Conservation (phyloP, 2,888 invertebrate genomes). For the Caradrina clavipalpis region DNA sequence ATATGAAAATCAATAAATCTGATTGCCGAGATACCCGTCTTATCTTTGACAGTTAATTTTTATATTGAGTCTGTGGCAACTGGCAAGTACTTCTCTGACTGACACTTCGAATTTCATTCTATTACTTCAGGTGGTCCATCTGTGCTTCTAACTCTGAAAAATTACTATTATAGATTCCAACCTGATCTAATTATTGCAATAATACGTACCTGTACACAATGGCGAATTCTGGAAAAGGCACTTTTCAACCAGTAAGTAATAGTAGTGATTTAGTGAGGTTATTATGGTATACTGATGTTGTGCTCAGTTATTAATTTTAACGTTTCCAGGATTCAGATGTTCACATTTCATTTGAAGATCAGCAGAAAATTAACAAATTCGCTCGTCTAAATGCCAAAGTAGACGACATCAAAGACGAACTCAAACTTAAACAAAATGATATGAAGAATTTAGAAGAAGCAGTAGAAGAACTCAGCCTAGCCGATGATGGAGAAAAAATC, state of each 20-base stretch:
- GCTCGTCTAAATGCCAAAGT: slow-evolving; percentile 98
- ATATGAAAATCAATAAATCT: no score
- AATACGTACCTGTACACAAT: slow-evolving; percentile 61
- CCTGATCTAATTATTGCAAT: neutral
- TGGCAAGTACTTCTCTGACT: no score
- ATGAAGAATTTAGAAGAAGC: slow-evolving; percentile 98
- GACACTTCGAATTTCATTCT: neutral
- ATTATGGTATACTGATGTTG: slow-evolving; percentile 7
- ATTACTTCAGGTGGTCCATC: neutral
- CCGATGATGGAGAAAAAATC: slow-evolving; percentile 94
- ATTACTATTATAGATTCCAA: neutral
- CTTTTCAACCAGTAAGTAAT: slow-evolving; percentile 93
- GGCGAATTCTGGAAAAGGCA: slow-evolving; percentile 91
- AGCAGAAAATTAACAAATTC: slow-evolving; percentile 99
- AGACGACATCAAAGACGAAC: slow-evolving; percentile 97
- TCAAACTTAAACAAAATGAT: slow-evolving; percentile 96
- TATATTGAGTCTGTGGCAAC: no score
- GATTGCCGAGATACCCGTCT: no score
- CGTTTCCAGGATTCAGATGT: slow-evolving; percentile 95
- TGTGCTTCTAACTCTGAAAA: neutral
- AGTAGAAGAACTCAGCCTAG: slow-evolving; percentile 95
- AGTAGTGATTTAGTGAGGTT: slow-evolving; percentile 40
- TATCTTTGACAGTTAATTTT: no score
- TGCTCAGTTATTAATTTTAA: slow-evolving; percentile 18
- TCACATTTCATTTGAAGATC: slow-evolving; percentile 98